These are phyloP conservation scores for Candidula unifasciata DNA, from an alignment of 2,888 invertebrate species.

Conservation along the genomic window DNA sequence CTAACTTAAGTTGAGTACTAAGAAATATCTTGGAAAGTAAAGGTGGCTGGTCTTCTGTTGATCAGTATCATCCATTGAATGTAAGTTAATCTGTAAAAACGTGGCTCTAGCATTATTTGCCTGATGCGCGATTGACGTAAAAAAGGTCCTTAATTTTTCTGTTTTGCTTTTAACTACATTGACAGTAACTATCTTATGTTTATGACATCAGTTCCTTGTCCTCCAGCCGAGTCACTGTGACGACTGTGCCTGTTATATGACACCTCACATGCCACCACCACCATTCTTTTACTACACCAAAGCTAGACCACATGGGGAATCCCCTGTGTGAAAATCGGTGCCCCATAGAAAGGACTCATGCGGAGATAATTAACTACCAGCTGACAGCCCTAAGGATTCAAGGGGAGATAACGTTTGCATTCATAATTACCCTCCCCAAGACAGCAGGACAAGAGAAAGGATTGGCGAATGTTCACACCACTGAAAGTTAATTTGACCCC, in stretches of 20 bases:
- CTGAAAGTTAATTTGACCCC: slow-evolving; percentile 26
- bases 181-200: not conserved
- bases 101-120: no score
- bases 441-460: slow-evolving; percentile 1
- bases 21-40: no score
- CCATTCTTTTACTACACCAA: slow-evolving; percentile 1
- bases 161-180: no score
- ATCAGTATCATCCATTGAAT: no score
- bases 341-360: not conserved
- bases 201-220: not conserved
- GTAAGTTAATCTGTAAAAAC: no score
- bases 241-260: not conserved
- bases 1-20: no score
- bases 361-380: slow-evolving; percentile 46
- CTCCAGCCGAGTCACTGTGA: not conserved
- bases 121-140: no score
- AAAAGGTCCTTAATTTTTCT: no score
- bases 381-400: slow-evolving; percentile 17
- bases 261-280: slow-evolving; percentile 15
- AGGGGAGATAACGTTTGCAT: slow-evolving; percentile 35
- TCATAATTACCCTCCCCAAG: slow-evolving; percentile 28
- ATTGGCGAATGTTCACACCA: slow-evolving; percentile 6
- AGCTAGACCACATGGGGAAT: not conserved
- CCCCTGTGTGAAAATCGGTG: not conserved
- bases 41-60: no score